phyloP scores from a whole-genome alignment of 2,888 invertebrate species.

The Chrysomela aeneicollis region DNA sequence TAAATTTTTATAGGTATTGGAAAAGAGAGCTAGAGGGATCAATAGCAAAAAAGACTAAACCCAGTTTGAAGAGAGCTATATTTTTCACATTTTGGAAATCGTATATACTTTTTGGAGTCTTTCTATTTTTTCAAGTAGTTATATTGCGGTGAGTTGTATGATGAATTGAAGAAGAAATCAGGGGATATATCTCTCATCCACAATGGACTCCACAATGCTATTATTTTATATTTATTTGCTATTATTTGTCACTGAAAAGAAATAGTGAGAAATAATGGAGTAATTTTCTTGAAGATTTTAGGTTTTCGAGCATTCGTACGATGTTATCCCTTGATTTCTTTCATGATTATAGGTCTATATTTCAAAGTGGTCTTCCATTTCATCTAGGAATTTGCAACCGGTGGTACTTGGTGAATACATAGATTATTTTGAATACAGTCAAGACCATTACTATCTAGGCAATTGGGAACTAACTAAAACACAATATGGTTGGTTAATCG shows the following conservation, averaged over 20 bases:
- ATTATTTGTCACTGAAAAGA: no score
- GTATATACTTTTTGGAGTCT: constrained; percentile 68
- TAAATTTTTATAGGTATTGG: constrained; percentile 65
- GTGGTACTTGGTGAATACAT: constrained; percentile 70
- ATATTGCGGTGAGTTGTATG: constrained; percentile 65
- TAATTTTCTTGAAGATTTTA: no score
- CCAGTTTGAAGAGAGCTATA: constrained; percentile 69
- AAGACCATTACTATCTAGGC: constrained; percentile 61
- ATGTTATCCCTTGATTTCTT: neutral
- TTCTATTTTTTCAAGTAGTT: constrained; percentile 67
- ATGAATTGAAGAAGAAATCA: neutral
- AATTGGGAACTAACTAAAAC: neutral
- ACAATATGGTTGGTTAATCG: constrained; percentile 70
- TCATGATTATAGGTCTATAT: neutral
- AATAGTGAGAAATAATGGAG: no score
- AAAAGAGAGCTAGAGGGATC: constrained; percentile 64
- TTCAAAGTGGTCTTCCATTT: neutral
- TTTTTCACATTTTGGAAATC: constrained; percentile 68
- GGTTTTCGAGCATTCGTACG: no score
- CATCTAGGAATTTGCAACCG: constrained; percentile 61
- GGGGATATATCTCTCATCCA: no score
- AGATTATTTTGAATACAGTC: constrained; percentile 61
- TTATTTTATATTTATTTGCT: no score
- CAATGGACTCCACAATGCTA: no score
- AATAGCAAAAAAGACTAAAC: constrained; percentile 63